Conservation (phyloP, 2,888 invertebrate genomes). For the Ariolimax columbianus region DNA sequence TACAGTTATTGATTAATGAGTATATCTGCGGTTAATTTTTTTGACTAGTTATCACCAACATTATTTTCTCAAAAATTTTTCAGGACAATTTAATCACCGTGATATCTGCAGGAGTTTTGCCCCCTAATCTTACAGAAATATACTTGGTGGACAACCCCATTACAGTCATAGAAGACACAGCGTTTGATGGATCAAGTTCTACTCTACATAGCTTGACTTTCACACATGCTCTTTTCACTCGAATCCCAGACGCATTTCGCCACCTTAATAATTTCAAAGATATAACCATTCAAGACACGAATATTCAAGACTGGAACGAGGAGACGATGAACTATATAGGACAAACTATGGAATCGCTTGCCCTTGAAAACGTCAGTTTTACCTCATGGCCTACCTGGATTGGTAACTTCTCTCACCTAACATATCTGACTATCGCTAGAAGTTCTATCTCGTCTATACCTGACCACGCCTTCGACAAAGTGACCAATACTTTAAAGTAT, state of each 20-base stretch:
- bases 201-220: not conserved
- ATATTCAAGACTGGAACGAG: not conserved
- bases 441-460: not conserved
- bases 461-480: not conserved
- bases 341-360: not conserved
- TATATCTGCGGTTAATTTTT: no score
- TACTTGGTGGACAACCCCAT: not conserved
- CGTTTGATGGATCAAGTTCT: not conserved
- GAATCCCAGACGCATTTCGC: slow-evolving; percentile 3
- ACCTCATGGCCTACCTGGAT: slow-evolving; percentile 6
- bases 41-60: no score
- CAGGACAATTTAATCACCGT: not conserved
- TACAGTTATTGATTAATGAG: no score
- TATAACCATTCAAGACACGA: not conserved
- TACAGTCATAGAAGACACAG: not conserved
- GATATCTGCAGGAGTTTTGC: not conserved
- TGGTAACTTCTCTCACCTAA: not conserved
- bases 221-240: not conserved
- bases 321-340: not conserved
- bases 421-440: not conserved
- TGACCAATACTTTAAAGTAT: not conserved
- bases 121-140: not conserved
- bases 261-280: not conserved
- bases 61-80: no score
- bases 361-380: not conserved